Evolutionary conservation across 2,797 vertebrate genomes (phyloP), one percentile per base, ranked within the genome.

Genomic region (Crocodylus rhombifer): DNA sequence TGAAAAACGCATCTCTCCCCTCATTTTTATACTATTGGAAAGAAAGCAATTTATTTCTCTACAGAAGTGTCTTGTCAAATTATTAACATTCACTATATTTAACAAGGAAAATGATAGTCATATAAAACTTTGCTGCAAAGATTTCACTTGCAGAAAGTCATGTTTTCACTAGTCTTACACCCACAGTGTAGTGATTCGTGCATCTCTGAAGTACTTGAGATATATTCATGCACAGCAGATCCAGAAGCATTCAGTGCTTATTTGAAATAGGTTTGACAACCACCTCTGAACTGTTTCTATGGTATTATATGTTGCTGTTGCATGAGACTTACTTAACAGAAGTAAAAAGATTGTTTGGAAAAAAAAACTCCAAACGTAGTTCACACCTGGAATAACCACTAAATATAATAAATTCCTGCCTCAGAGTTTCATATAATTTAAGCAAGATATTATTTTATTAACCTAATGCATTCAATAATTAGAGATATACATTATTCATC

Each of bases 181-280:
- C 77, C 89, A 97, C 64, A 95, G 33, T 91, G 97, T 0, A 0
- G 80, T 87, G 95, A 95, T 88, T 96, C 25, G 87, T 96, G 76
- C 80, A 83, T 94, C 77, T 95, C 81, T 79, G 69, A 89, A 95
- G 77, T 60, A 88, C 80, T 67, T 87, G 84, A 93, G 95, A 94
- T 94, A 82, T 80, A 95, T 92, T 95, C 94, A 82, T 87, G 92
- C 58, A 74, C 33, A 96, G 85, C 15, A 78, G 87, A 94, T 86
- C 95, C 91, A 95, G 87, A 94, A 93, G 63, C 74, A 75, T 82
- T 95, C 95, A 80, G 84, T 33, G 61, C 57, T 58, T 95, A 86
- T 86, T 91, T 95, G 92, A 95, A 95, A 94, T n/a, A 94, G 82
- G 91, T 92, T 78, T 96, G 95, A 97, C 93, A 97, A 95, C 77